A percentile compares a stretch with the other conserved stretches of the same genome.
Evolutionary conservation across 2,888 invertebrate species (phyloP).

Genomic region (Diaphora mendica): DNA sequence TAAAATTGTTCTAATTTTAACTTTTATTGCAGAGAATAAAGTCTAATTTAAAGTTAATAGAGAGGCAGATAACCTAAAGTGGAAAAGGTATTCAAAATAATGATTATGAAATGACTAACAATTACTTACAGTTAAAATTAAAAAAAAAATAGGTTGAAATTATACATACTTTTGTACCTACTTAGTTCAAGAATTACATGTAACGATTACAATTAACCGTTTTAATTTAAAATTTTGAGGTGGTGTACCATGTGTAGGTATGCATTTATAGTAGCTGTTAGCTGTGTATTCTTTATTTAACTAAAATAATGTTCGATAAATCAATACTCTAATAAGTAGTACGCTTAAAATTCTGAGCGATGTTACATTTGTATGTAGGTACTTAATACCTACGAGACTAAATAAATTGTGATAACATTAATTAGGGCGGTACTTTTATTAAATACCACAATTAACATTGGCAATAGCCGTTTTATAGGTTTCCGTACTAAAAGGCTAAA

Average conservation of each 20-base stretch:
- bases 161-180: background rate
- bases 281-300: background rate
- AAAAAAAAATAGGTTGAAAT: background rate
- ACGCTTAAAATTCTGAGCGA: background rate
- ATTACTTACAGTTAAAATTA: background rate
- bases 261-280: too few species aligned
- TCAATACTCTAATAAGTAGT: background rate
- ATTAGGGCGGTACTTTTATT: background rate
- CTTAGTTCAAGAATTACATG: background rate
- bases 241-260: too few species aligned
- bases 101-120: background rate
- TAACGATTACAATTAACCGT: background rate
- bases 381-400: too few species aligned
- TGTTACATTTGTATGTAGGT: background rate
- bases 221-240: too few species aligned
- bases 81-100: conserved; percentile 24
- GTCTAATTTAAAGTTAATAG: conserved; percentile 15
- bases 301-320: background rate
- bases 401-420: background rate
- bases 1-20: conserved; percentile 8
- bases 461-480: too few species aligned
- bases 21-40: background rate
- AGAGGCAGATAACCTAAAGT: background rate
- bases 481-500: too few species aligned
- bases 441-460: too few species aligned